A percentile compares a stretch with the other conserved stretches of the same genome.
Conservation (phyloP, 2,113 vertebrate genomes). For the Etheostoma cragini region DNA sequence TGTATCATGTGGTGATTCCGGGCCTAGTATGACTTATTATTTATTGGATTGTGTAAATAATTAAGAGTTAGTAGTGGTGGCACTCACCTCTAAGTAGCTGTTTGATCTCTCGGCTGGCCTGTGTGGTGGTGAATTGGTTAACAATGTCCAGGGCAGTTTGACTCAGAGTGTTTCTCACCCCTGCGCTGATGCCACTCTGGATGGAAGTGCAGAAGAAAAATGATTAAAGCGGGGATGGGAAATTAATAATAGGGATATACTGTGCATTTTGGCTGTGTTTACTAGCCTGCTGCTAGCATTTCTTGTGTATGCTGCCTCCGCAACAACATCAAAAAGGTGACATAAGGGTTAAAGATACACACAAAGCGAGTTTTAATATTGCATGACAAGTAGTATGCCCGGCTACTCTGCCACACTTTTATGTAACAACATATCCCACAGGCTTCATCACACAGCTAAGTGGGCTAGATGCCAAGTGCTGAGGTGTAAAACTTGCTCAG, state of each 20-base stretch:
- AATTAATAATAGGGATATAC: not conserved
- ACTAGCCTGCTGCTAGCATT: not conserved
- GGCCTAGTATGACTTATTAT: not conserved
- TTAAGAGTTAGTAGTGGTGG: not conserved
- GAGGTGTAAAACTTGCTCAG: slow-evolving; percentile 39
- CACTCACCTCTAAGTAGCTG: slow-evolving; percentile 93
- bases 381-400: not conserved
- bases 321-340: slow-evolving; percentile 17
- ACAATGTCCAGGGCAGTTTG: slow-evolving; percentile 98
- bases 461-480: slow-evolving; percentile 32
- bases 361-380: not conserved
- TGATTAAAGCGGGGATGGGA: not conserved
- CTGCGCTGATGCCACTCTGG: slow-evolving; percentile 98
- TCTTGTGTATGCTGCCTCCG: slow-evolving; percentile 4
- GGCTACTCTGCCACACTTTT: slow-evolving; percentile 23
- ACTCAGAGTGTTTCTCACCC: slow-evolving; percentile 95
- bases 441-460: slow-evolving; percentile 27
- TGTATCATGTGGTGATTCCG: not conserved
- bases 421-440: slow-evolving; percentile 39
- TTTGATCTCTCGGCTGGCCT: slow-evolving; percentile 98
- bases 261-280: not conserved
- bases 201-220: slow-evolving; percentile 28
- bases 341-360: slow-evolving; percentile 16
- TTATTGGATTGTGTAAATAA: not conserved
- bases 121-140: slow-evolving; percentile 97